Evolutionary conservation across 2,888 invertebrate species (phyloP), one percentile per base, ranked within the genome.

Genomic region (Amiota minor): DNA sequence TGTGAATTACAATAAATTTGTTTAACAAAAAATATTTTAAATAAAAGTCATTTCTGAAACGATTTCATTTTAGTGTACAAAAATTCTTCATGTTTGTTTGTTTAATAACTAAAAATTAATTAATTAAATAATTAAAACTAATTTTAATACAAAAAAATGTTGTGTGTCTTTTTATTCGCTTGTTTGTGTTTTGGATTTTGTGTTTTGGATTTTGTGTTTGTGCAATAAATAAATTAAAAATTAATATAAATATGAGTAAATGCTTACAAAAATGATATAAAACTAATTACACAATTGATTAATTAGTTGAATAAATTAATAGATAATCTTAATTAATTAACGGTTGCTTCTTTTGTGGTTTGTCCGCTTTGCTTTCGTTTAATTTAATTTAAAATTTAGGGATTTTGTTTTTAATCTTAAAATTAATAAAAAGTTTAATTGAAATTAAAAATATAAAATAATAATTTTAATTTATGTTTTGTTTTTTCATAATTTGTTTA

Each of bases 71-170:
- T 62, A 20, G 10, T 65, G 55, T 72, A 55, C 69, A 65, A 47
- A 65, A 75, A 75, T 70, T 64, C 59, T 69, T 70, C 64, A 23
- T 59, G 71, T 67, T 61, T 74, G 49, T 73, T 72, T 64, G 46
- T 73, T 62, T 71, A 75, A 77, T 74, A 75, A 71, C 77, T 18
- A 85, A 74, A 61, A 76, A 83, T 84, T 85, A 83, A 84, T 83
- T 81, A 79, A 72, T 83, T 80, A 81, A 79, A 77, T 82, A 77
- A 70, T 64, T 68, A 73, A 77, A 72, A 75, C 72, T 77, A 79
- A 74, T 56, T 67, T 59, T 70, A 70, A 70, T 70, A 70, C 70
- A 70, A 70, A 56, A 53, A 53, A 35, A 35, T 35, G 35, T 35
- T 35, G 35, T 35, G 35, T 35, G 35, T 35, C 35, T 35, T 35